phyloP scores from a whole-genome alignment of 2,888 invertebrate species.

The Zaprionus obscuricornis region DNA sequence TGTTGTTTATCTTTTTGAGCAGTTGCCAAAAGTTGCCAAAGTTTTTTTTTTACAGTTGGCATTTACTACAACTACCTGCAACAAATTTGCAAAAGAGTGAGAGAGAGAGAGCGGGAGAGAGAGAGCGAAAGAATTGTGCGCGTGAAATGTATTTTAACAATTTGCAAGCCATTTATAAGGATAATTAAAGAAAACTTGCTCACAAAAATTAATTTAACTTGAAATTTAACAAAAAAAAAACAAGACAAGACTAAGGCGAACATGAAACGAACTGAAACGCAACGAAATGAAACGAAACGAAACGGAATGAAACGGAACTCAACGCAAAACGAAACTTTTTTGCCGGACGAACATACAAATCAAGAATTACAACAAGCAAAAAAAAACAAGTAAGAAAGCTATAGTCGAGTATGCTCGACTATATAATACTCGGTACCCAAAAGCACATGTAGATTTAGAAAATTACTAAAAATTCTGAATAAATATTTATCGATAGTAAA shows the following conservation, averaged over 20 bases:
- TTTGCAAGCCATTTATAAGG: constrained; percentile 61
- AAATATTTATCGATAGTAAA: too few relatives aligned
- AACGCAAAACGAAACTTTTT: too few relatives aligned
- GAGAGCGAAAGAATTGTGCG: constrained; percentile 22
- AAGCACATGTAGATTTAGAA: too few relatives aligned
- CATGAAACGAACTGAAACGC: background rate
- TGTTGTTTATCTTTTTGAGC: constrained; percentile 65
- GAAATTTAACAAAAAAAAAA: constrained; percentile 36
- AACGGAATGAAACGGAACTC: too few relatives aligned
- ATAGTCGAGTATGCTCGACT: too few relatives aligned
- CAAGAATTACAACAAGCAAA: constrained; percentile 21
- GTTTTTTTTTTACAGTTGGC: constrained; percentile 25
- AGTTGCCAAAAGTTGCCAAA: constrained; percentile 26
- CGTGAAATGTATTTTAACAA: constrained; percentile 61
- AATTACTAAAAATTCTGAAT: too few relatives aligned
- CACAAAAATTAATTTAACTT: constrained; percentile 71
- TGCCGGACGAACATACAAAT: too few relatives aligned
- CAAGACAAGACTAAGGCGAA: too few relatives aligned
- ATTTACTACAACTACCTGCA: constrained; percentile 25
- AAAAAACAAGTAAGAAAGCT: constrained; percentile 7
- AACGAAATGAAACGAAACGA: background rate
- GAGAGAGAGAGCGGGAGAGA: background rate
- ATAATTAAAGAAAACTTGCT: constrained; percentile 67
- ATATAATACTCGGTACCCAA: too few relatives aligned
- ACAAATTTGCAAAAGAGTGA: background rate